Conservation (phyloP, 2,113 vertebrate genomes). For the Speoplatyrhinus poulsoni region DNA sequence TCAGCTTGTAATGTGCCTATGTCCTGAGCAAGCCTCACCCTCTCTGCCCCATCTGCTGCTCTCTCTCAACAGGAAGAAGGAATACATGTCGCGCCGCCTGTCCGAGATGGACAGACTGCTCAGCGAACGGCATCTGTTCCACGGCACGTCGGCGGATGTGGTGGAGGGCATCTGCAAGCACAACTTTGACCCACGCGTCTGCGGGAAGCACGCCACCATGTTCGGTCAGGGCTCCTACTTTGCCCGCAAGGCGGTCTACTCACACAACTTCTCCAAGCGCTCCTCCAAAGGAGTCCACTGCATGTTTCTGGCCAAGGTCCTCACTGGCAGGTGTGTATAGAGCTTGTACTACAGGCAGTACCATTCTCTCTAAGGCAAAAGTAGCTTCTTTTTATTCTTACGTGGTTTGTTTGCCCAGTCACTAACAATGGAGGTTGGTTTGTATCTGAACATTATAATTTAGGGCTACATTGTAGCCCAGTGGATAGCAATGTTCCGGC, state of each 20-base stretch:
- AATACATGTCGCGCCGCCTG: slow-evolving; percentile 95
- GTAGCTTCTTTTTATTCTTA: too few relatives aligned
- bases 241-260: slow-evolving; percentile 94
- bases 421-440: too few relatives aligned
- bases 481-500: too few relatives aligned
- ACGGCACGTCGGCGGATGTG: slow-evolving; percentile 95
- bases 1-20: not conserved
- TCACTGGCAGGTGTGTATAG: slow-evolving; percentile 81
- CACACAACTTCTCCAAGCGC: slow-evolving; percentile 96
- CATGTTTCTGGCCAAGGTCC: slow-evolving; percentile 98
- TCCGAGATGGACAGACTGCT: slow-evolving; percentile 88
- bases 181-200: slow-evolving; percentile 97
- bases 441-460: too few relatives aligned
- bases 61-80: slow-evolving; percentile 89
- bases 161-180: slow-evolving; percentile 99
- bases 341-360: too few relatives aligned
- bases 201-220: slow-evolving; percentile 98
- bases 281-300: slow-evolving; percentile 92
- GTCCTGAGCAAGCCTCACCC: not conserved
- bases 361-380: too few relatives aligned
- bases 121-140: slow-evolving; percentile 96
- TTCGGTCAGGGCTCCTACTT: slow-evolving; percentile 99
- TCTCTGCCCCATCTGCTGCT: not conserved
- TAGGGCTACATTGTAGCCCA: too few relatives aligned
- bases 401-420: too few relatives aligned